Evolutionary conservation across 2,888 invertebrate genomes (phyloP), one percentile per base, ranked within the genome.

Genomic region (Scaptomyza polygonia): DNA sequence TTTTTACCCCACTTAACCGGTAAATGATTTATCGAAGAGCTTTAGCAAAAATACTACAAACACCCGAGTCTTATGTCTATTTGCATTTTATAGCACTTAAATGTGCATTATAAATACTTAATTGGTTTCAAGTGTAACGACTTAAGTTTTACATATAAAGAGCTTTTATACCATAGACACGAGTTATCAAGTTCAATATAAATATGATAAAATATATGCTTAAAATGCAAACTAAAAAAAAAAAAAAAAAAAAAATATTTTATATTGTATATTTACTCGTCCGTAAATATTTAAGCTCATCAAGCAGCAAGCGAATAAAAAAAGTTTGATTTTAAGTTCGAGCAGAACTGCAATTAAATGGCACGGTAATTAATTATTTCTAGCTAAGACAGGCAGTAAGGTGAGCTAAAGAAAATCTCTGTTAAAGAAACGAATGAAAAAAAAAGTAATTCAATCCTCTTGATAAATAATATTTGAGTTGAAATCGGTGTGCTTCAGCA

Each of bases 71-170:
- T 63, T 61, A 61, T 25, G 54, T 27, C n/a, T 39, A 67, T 67
- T 73, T 58, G 39, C 71, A 70, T 71, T 58, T 72, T 51, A 42
- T 52, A 54, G 48, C 58, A 59, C 66, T 72, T 65, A 56, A 72
- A 59, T 65, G 52, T 52, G 48, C 49, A 76, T 65, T 43, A 70
- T 14, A 34, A 53, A 45, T 42, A 48, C 39, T 56, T 65, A 70
- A 72, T 72, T 72, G 71, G n/a, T 53, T 72, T 65, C 53, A 30
- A 43, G 29, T 54, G 42, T n/a, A 25, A 39, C 25, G 25, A 54
- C 43, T 49, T 51, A 51, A 49, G 49, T 49, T 36, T 14, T 8
- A 11, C 14, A 49, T 49, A 27, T 27, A 42, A 42, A 21, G 21
- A 12, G 42, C 42, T 42, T 42, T 42, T 21, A 21, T 21, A 6